phyloP scores from a whole-genome alignment of 2,113 vertebrate genomes.

The Phrynocephalus versicolor region DNA sequence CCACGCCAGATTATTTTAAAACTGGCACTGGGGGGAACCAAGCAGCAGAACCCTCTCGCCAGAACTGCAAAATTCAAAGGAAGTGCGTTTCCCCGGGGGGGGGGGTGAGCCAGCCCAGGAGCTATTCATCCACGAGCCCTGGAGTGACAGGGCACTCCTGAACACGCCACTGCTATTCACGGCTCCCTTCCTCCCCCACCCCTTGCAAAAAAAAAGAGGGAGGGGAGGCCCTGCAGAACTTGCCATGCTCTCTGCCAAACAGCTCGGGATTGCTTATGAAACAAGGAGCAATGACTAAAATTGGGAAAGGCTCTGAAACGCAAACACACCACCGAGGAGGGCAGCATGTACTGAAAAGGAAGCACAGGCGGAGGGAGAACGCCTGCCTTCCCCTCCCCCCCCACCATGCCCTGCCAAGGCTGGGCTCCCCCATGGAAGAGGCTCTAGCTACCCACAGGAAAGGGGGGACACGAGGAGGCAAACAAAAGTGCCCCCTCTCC shows the following conservation, averaged over 20 bases:
- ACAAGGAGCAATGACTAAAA: constrained; percentile 69
- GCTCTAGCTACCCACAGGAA: not conserved
- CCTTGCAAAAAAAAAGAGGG: constrained; percentile 57
- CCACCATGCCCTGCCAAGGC: not conserved
- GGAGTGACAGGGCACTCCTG: constrained; percentile 65
- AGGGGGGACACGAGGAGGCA: not conserved
- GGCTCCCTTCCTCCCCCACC: constrained; percentile 43
- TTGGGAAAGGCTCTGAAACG: constrained; percentile 63
- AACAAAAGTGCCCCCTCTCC: not conserved
- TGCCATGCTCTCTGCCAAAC: constrained; percentile 61
- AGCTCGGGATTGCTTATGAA: constrained; percentile 62
- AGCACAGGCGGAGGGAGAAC: not conserved
- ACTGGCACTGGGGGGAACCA: not conserved
- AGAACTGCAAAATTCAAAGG: not conserved
- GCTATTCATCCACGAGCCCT: constrained; percentile 50
- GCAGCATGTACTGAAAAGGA: constrained; percentile 49
- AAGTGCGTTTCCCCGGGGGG: rapidly evolving
- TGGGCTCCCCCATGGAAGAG: not conserved
- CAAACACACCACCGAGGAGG: constrained; percentile 37
- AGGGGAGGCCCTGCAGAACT: constrained; percentile 49
- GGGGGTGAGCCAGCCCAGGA: not conserved
- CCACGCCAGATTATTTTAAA: not conserved
- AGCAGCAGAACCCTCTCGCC: rapidly evolving
- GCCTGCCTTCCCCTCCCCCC: not conserved
- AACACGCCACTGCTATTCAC: constrained; percentile 68